Percentiles rank a stretch among this genome's conserved stretches.
Conservation (phyloP, 2,888 invertebrate species). For the Monopis laevigella region DNA sequence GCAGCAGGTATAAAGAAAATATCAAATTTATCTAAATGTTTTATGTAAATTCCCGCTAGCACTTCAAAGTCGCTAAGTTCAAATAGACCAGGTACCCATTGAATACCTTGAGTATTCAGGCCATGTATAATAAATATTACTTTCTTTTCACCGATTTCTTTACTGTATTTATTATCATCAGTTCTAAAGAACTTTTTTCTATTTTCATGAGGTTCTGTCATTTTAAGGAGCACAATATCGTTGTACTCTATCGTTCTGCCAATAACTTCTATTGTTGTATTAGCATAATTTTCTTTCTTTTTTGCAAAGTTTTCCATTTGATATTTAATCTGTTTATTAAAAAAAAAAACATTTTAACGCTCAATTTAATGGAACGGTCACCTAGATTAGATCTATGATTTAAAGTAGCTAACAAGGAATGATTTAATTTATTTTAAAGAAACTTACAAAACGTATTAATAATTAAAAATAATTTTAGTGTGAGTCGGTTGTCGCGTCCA, state of each 20-base stretch:
- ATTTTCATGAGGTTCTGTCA: conserved; percentile 21
- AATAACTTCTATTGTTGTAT: conserved; percentile 29
- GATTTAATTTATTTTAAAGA: too few species aligned
- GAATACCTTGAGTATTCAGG: conserved; percentile 35
- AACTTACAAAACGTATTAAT: too few species aligned
- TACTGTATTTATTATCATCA: conserved; percentile 27
- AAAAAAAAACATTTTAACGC: too few species aligned
- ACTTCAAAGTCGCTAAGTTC: conserved; percentile 18
- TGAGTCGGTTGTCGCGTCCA: too few species aligned
- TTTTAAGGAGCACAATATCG: conserved; percentile 38
- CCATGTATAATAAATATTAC: conserved; percentile 51
- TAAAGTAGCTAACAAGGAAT: too few species aligned
- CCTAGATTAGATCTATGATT: too few species aligned
- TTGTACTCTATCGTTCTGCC: conserved; percentile 42
- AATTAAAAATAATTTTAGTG: too few species aligned
- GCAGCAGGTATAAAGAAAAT: conserved; percentile 49
- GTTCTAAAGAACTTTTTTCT: conserved; percentile 26
- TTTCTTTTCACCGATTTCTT: conserved; percentile 38
- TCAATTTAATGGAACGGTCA: too few species aligned
- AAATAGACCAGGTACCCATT: conserved; percentile 22
- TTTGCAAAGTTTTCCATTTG: conserved; percentile 25
- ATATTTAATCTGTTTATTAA: conserved; percentile 25
- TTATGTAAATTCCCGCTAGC: conserved; percentile 34
- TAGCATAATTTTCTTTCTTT: conserved; percentile 21
- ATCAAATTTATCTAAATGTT: conserved; percentile 44